Evolutionary conservation across 2,888 invertebrate species (phyloP), one percentile per base, ranked within the genome.

Genomic region (Apeira syringaria): DNA sequence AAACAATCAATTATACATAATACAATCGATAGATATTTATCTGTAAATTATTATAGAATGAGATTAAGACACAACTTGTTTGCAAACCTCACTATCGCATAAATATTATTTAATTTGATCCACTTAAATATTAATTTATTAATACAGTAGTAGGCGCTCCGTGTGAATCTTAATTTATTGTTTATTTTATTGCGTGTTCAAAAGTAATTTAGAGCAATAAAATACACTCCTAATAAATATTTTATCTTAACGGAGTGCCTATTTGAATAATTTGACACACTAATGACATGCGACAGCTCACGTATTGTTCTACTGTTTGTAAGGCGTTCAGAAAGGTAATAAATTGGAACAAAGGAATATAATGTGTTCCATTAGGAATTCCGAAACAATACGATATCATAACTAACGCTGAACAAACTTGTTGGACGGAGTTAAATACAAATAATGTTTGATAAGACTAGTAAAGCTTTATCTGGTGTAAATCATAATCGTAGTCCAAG

Each of bases 181-280:
- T 25, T 47, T 46, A 42, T 42, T 56, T 56, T 50, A 56, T 56
- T 47, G 18, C 30, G 32, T 50, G 48, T 49, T 50, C 35, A 38
- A 35, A n/a, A 45, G 39, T 42, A 50, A 56, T 53, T 50, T 47
- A 18, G 50, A 56, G 38, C 45, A 50, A 50, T 56, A 47, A 42
- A 42, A 35, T 28, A 28, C 30, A 28, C 28, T 37, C 29, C n/a
- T 38, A 34, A 35, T 45, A 33, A 30, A 34, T 33, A 17, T 20
- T 27, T 20, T 35, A 49, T 34, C 13, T 33, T 24, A 11, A 22
- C 9, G 22, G 1, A 2, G 15, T 28, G 22, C 7, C 18, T 22
- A 31, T 41, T 41, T 32, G 29, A 39, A 36, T 39, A 40, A 35
- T 31, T 33, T 35, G 12, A 29, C 9, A 17, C 22, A 4, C 7